Percentiles rank a stretch among this genome's conserved stretches.
These are phyloP conservation scores for Pycnonotus jocosus DNA, from an alignment of 2,113 vertebrate genomes.

Conservation along the genomic window DNA sequence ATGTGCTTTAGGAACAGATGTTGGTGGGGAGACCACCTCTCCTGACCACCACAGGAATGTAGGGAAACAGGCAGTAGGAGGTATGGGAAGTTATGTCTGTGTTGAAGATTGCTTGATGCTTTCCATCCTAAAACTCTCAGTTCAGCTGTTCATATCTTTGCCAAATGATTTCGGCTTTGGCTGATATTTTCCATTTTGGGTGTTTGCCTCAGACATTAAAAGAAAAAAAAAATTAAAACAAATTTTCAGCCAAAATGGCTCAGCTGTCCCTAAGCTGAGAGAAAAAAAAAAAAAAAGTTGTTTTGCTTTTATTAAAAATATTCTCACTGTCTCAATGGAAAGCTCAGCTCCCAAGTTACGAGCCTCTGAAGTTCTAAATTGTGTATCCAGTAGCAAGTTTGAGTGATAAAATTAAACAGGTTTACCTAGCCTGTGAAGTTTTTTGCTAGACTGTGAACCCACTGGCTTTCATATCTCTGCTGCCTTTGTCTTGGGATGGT, in stretches of 20 bases:
- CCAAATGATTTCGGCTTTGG: conserved; percentile 49
- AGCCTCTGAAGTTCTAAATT: not conserved
- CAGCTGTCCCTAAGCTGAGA: conserved; percentile 38
- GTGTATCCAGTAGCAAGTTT: not conserved
- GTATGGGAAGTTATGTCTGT: not conserved
- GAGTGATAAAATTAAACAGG: not conserved
- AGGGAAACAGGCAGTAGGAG: not conserved
- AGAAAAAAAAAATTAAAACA: not conserved
- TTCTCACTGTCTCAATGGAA: not conserved
- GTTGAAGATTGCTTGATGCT: not conserved
- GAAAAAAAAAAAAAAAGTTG: not conserved
- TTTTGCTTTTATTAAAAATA: conserved; percentile 31
- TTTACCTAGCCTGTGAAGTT: not conserved
- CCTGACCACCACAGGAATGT: fast-evolving
- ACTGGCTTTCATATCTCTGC: not conserved
- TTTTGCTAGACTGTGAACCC: not conserved
- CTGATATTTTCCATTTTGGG: conserved; percentile 56
- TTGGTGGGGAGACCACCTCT: not conserved
- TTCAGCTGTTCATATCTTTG: conserved; percentile 43
- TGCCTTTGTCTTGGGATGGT: not conserved
- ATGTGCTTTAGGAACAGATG: not conserved
- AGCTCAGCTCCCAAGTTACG: not conserved
- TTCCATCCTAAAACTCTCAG: not conserved
- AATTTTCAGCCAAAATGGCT: conserved; percentile 37
- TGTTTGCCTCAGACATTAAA: conserved; percentile 48